Evolutionary conservation across 53 echinoderm and acorn worm species (phyloP), one percentile per base, ranked within the genome.

Genomic region (Holothuria leucospilota): DNA sequence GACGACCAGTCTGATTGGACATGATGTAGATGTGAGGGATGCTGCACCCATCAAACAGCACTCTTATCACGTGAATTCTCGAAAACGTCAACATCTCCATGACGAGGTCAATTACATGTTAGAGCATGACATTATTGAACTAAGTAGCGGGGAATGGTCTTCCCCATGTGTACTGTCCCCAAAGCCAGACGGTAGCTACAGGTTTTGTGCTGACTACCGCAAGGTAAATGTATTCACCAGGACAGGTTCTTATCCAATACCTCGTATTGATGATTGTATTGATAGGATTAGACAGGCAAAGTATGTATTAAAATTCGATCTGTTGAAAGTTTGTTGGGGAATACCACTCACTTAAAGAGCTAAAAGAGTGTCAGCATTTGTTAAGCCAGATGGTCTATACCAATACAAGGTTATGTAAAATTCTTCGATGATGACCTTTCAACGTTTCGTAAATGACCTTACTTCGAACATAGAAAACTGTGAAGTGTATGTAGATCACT

Each of bases 311-410:
- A 90, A 86, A 68, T 86, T 68, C 27, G 86, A 90, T 34, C 60
- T 90, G 26, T 63, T 90, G 1, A 90, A 90, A 46, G 90, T 70
- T 13, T 90, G 80, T 39, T 90, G 90, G 90, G 85, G 72, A 26
- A 71, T 89, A 15, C 74, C 84, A 26, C 63, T 86, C 14, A 86
- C 86, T 70, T 79, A 90, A 26, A 77, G 81, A 23, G 90, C 85
- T 18, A 85, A 86, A 71, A 77, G 60, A 90, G 62, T 90, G 0
- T 90, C 90, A 21, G 90, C 90, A 41, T 90, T 90, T 69, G 62
- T 49, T 6, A 90, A 9, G 5, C 85, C 78, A 59, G 70, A 67
- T 29, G 90, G 90, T 26, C 40, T 84, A 56, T 89, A 60, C 21
- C 29, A 59, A 82, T 42, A 84, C 77, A n/a, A n/a, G n/a, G n/a